phyloP scores from a whole-genome alignment of 2,113 vertebrate species.

The Scopus umbretta region DNA sequence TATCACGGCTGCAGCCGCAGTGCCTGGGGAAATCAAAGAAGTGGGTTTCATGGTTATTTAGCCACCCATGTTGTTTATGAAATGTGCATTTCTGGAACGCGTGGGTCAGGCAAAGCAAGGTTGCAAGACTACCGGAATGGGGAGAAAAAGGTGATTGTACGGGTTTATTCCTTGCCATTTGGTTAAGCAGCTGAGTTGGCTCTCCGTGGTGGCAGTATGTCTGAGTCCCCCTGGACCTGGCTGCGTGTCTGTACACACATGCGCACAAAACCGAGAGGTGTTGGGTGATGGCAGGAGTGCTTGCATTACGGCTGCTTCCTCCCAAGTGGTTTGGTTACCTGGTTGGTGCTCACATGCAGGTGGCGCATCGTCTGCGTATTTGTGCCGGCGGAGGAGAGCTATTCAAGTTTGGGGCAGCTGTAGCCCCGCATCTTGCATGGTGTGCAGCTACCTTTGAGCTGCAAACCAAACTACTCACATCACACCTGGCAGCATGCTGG shows the following conservation, averaged over 20 bases:
- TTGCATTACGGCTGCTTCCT: not conserved
- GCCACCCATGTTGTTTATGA: rapidly evolving
- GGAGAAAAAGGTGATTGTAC: not conserved
- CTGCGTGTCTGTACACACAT: rapidly evolving
- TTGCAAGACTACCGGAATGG: not conserved
- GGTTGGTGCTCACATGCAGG: not conserved
- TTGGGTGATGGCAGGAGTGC: not conserved
- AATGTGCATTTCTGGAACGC: not conserved
- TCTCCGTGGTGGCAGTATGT: rapidly evolving
- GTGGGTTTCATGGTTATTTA: not conserved
- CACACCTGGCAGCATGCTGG: not conserved
- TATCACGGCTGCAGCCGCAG: rapidly evolving
- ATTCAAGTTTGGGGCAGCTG: not conserved
- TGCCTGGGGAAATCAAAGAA: not conserved
- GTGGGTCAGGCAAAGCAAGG: not conserved
- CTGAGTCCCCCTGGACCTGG: rapidly evolving
- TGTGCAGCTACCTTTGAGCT: not conserved
- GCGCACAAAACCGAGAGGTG: rapidly evolving
- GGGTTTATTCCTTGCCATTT: not conserved
- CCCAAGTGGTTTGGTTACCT: not conserved
- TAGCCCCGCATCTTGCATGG: not conserved
- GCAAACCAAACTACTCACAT: not conserved
- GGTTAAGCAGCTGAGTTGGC: not conserved
- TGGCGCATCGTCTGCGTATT: rapidly evolving
- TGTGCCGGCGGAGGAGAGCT: not conserved